Evolutionary conservation across 2,888 invertebrate species (phyloP), one percentile per base, ranked within the genome.

Genomic region (Anagyrus pseudococci): DNA sequence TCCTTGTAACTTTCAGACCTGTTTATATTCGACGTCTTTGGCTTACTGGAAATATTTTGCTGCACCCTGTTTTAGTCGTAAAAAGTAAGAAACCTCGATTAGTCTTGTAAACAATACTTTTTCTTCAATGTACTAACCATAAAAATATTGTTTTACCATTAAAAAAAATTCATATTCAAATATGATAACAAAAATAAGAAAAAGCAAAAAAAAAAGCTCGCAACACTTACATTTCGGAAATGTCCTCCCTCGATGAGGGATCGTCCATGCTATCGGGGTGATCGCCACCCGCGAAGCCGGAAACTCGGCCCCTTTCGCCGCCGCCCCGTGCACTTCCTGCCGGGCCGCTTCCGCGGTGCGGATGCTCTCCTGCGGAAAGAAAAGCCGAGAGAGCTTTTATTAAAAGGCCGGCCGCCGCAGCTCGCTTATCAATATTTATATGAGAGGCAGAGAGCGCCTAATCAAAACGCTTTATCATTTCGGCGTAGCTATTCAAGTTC

Each of bases 1-100:
- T 88, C 89, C 80, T 89, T 89, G 80, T 89, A 88, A 77, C 90
- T 90, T 80, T 90, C 90, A 67, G 90, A 90, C 70, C 90, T 85
- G 77, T 87, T 88, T 71, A 85, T 81, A 72, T 78, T 80, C 69
- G 80, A 80, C 71, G 79, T 78, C 79, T 81, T 81, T 80, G 80
- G 80, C 77, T 80, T 81, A 76, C 75, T 78, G 75, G 80, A 77
- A 75, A 80, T 76, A 75, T 80, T 79, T 76, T 81, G 79, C 73
- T 80, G 79, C 74, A 81, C 78, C 80, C 80, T 80, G 67, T 64
- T 64, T 41, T n/a, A 22, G 41, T 50, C 25, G 15, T 48, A 58
- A 48, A 46, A 65, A 65, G 52, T 15, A 54, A 63, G 46, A 60
- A 37, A 7, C 17, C 25, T 33, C 33, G 26, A 43, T 52, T 48